A percentile compares a stretch with the other conserved stretches of the same genome.
These are phyloP conservation scores for Rutilus rutilus DNA, from an alignment of 2,113 vertebrate genomes.

Conservation along the genomic window DNA sequence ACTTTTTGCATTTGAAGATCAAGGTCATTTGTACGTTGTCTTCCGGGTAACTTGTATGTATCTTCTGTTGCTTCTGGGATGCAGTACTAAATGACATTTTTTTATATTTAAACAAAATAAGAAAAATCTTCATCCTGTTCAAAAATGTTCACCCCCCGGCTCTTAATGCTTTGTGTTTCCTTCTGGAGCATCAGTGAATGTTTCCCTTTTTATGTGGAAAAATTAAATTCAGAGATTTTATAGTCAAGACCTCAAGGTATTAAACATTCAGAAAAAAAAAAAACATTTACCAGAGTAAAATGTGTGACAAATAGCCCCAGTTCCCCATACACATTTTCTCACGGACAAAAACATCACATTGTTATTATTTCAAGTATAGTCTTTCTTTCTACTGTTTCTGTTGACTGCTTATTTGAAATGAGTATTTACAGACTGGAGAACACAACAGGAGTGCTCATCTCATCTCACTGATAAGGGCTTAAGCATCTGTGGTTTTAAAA, in stretches of 20 bases:
- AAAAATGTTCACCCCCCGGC: no score
- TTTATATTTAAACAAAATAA: no score
- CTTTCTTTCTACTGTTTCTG: neutral
- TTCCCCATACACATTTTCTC: neutral
- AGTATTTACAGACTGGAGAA: neutral
- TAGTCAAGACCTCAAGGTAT: neutral
- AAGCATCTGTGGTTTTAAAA: neutral
- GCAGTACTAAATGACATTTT: no score
- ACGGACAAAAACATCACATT: neutral
- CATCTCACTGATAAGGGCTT: neutral
- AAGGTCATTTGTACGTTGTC: no score
- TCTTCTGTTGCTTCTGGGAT: no score
- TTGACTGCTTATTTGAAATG: neutral
- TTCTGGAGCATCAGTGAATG: no score
- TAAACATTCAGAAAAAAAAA: neutral
- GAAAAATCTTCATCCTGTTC: no score
- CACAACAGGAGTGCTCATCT: neutral
- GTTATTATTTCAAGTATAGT: neutral
- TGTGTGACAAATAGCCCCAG: neutral
- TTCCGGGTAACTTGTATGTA: no score
- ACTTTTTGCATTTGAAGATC: no score
- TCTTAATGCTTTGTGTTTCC: no score
- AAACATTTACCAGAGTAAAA: neutral
- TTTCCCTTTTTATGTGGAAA: neutral
- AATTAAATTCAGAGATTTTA: neutral